Evolutionary conservation across 1,140 invertebrate genomes (phyloP).

Genomic region (Lysiphlebus fabarum): DNA sequence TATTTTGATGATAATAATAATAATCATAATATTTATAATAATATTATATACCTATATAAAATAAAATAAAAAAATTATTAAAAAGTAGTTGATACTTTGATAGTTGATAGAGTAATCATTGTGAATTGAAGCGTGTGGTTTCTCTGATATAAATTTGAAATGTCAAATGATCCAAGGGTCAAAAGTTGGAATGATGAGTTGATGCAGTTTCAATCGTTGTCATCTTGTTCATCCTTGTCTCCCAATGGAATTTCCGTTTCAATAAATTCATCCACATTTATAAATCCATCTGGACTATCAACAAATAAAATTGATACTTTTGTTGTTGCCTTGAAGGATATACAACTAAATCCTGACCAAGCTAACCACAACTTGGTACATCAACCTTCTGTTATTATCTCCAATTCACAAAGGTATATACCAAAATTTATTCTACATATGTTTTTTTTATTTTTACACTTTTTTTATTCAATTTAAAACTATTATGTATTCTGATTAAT

Average conservation of each 20-base stretch:
- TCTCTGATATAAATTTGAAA: conserved; percentile 10
- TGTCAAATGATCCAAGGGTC: conserved; percentile 20
- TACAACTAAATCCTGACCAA: neutral
- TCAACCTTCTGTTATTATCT: conserved; percentile 17
- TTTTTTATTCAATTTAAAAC: no score
- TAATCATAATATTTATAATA: neutral
- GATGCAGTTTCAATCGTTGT: conserved; percentile 1
- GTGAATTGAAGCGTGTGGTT: conserved; percentile 11
- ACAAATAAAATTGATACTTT: conserved; percentile 8
- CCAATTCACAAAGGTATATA: conserved; percentile 6
- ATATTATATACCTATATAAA: no score
- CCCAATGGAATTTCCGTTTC: conserved; percentile 35
- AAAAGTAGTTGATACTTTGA: no score
- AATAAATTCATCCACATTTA: conserved; percentile 26
- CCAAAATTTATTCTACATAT: neutral
- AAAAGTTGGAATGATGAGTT: conserved; percentile 30
- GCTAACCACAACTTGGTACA: conserved; percentile 17
- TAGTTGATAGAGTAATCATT: neutral
- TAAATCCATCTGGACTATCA: conserved; percentile 10
- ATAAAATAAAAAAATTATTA: no score
- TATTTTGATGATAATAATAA: no score
- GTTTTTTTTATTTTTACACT: no score
- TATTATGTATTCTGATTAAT: no score
- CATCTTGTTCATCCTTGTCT: neutral
- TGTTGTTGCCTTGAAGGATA: conserved; percentile 5